These are phyloP conservation scores for Laticauda laticaudata DNA, from an alignment of 2,113 vertebrate genomes.

Conservation along the genomic window DNA sequence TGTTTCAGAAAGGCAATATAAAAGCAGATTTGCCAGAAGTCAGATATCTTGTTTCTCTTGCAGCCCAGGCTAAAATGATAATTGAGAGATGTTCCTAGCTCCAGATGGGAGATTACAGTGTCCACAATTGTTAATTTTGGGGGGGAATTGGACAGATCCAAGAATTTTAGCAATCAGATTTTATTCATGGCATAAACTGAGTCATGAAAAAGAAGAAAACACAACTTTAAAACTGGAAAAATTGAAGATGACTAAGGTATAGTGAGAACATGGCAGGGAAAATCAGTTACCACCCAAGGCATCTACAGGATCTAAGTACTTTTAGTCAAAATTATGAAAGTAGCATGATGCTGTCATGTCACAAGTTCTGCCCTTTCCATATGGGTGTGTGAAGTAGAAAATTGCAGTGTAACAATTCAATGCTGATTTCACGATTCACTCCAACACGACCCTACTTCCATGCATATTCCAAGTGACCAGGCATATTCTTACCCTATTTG, in stretches of 20 bases:
- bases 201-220: not conserved
- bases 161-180: not conserved
- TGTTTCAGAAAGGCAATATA: not conserved
- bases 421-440: not conserved
- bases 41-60: not conserved
- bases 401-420: not conserved
- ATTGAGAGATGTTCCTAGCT: not conserved
- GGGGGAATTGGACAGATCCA: not conserved
- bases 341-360: not conserved
- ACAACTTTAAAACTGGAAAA: not conserved
- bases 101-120: not conserved
- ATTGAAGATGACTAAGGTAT: not conserved
- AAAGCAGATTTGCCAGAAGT: not conserved
- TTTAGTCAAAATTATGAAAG: not conserved
- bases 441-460: not conserved
- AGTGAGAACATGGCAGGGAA: not conserved
- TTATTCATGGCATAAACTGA: not conserved
- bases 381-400: not conserved
- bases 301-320: not conserved
- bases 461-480: not conserved
- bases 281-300: not conserved
- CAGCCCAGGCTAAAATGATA: not conserved
- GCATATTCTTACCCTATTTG: not conserved
- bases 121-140: not conserved
- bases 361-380: not conserved